These are phyloP conservation scores for Dascyllus trimaculatus DNA, from an alignment of 2,113 vertebrate species.

Conservation along the genomic window DNA sequence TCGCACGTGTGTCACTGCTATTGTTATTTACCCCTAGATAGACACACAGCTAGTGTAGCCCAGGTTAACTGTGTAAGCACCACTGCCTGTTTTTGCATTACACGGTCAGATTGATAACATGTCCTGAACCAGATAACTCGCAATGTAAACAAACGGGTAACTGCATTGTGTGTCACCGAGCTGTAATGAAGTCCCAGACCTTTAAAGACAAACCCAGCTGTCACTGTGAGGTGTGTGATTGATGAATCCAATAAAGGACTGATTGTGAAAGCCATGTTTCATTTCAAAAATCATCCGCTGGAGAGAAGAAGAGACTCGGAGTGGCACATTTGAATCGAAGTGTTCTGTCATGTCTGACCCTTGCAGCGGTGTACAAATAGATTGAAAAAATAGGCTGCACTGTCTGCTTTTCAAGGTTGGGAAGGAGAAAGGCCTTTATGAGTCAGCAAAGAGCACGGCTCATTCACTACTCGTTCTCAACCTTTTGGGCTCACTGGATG, in stretches of 20 bases:
- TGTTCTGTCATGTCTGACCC: conserved; percentile 62
- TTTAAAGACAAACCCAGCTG: conserved; percentile 50
- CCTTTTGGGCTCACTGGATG: conserved; percentile 25
- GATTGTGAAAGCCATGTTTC: conserved; percentile 59
- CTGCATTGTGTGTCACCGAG: conserved; percentile 10
- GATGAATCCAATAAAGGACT: conserved; percentile 70
- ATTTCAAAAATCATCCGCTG: conserved; percentile 43
- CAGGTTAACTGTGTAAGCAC: neutral
- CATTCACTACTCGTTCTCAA: conserved; percentile 40
- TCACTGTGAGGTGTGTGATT: conserved; percentile 57
- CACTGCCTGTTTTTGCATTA: conserved; percentile 3
- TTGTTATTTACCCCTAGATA: neutral
- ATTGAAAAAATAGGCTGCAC: conserved; percentile 53
- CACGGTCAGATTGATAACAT: neutral
- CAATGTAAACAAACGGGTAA: conserved; percentile 28
- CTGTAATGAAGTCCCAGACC: conserved; percentile 38
- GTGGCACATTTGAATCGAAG: conserved; percentile 61
- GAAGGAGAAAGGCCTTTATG: conserved; percentile 38
- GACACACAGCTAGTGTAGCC: neutral
- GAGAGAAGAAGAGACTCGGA: conserved; percentile 39
- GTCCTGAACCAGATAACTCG: conserved; percentile 10
- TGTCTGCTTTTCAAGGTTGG: conserved; percentile 70
- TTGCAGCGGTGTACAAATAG: conserved; percentile 48
- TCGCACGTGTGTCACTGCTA: neutral
- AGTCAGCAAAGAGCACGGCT: conserved; percentile 58